Evolutionary conservation across 2,888 invertebrate genomes (phyloP).

Genomic region (Rotaria socialis): DNA sequence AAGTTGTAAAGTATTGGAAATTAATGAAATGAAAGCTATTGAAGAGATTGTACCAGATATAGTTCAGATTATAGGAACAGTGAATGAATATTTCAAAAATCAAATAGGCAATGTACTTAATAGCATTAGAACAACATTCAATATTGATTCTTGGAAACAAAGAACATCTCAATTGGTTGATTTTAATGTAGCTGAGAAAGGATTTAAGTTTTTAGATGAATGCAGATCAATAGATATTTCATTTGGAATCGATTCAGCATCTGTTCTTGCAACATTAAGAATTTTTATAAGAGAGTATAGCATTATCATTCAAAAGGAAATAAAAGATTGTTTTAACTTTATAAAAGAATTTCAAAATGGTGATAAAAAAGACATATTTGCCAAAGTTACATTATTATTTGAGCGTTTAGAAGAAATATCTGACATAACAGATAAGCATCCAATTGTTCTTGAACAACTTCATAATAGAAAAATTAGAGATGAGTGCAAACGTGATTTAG

Average conservation of each 20-base stretch:
- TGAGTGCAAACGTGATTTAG: background rate
- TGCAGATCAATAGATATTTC: background rate
- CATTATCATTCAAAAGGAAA: background rate
- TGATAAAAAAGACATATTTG: background rate
- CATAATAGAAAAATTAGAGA: background rate
- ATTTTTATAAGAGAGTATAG: background rate
- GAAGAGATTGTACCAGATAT: background rate
- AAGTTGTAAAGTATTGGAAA: background rate
- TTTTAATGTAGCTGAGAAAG: background rate
- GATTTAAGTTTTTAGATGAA: background rate
- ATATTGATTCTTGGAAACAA: background rate
- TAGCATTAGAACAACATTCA: background rate
- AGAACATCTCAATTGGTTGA: background rate
- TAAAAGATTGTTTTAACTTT: background rate
- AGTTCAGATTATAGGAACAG: background rate
- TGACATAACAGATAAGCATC: background rate
- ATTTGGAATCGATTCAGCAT: background rate
- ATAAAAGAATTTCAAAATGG: background rate
- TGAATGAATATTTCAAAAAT: background rate
- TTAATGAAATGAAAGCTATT: background rate
- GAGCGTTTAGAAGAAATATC: background rate
- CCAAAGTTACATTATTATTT: background rate
- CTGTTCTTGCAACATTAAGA: background rate
- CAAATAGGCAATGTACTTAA: background rate
- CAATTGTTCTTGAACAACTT: background rate